Evolutionary conservation across 2,113 vertebrate genomes (phyloP).

Genomic region (Suricata suricatta): DNA sequence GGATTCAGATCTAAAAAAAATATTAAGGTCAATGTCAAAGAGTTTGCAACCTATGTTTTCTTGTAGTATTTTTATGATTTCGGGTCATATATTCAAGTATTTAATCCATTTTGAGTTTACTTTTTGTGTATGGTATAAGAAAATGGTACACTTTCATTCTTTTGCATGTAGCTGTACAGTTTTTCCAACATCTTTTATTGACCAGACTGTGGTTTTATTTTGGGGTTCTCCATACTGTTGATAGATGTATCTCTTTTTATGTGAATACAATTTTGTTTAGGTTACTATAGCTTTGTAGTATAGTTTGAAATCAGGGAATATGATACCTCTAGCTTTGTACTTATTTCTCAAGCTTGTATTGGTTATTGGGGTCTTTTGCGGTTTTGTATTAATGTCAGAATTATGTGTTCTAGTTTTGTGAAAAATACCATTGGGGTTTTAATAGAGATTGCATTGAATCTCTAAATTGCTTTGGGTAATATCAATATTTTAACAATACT

Average conservation of each 20-base stretch:
- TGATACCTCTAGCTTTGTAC: neutral
- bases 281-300: neutral
- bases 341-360: neutral
- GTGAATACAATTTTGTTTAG: neutral
- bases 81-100: neutral
- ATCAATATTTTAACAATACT: neutral
- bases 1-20: neutral
- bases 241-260: neutral
- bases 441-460: neutral
- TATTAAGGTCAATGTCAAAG: neutral
- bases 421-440: neutral
- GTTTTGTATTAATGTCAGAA: neutral
- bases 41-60: neutral
- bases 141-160: neutral
- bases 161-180: neutral
- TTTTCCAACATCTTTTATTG: neutral
- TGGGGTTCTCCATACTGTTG: neutral
- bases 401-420: neutral
- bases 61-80: neutral
- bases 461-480: neutral
- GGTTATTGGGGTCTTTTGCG: neutral
- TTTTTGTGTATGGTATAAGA: neutral
- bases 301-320: neutral
- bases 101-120: neutral
- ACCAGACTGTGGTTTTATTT: neutral